Base-by-base conservation (phyloP, 2,797 vertebrate species). In the Dendrocincla tyrannina region DNA sequence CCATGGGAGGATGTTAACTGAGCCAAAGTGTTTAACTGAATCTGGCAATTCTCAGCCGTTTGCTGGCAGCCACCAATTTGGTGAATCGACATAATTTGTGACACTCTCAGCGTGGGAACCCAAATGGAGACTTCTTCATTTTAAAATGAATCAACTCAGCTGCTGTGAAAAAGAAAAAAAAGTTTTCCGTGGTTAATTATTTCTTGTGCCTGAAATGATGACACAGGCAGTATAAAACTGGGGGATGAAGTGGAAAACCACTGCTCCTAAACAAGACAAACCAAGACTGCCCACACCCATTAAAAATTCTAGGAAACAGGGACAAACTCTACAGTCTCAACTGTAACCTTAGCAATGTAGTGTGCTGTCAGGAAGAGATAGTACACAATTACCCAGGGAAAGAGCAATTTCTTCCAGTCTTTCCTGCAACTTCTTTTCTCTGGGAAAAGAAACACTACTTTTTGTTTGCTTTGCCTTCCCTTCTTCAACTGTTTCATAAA, bases 1-100 rank as follows among this genome's bases (percentile, higher is more conserved):
- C 95, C 94, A 88, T 86, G 95, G 89, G 94, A 97, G 91, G 94
- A 95, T 96, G 91, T 78, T 83, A 95, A 46, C 73, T 76, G 87
- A 93, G 95, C 95, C 92, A 96, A 94, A 94, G n/a, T 8, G 24
- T 90, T 96, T 95, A 94, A 93, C 74, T 90, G 91, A 93, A 85
- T 95, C 92, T 95, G 93, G 92, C 95, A 96, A 89, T 89, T 95
- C 89, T 95, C 93, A 94, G n/a, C 41, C 3, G 8, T 69, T 85
- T 84, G 39, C 76, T 96, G 93, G 89, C 96, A 96, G 56, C 11
- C 25, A 90, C 74, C 59, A 82, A 28, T 94, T 94, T 95, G 87
- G 92, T 93, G 83, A 96, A 96, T 76, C 1, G 4, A 95, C 83
- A 91, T 92, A 93, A 95, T 91, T 95, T 96, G 89, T 91, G 96